phyloP scores from a whole-genome alignment of 2,888 invertebrate genomes.

The Phanerotoma sp. region DNA sequence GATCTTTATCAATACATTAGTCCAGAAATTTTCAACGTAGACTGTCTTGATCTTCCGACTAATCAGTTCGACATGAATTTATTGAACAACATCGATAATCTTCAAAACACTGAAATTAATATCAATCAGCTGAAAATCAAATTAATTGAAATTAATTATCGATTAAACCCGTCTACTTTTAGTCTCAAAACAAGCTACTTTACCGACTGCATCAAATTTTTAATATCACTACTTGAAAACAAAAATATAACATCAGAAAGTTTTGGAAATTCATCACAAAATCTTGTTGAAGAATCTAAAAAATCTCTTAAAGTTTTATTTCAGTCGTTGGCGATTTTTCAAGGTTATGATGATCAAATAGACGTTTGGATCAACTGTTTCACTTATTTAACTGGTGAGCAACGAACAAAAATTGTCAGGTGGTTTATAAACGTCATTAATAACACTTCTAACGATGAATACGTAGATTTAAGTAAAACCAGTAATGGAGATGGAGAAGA shows the following conservation, averaged over 20 bases:
- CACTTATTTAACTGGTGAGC: constrained; percentile 41
- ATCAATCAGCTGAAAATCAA: constrained; percentile 52
- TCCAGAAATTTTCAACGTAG: constrained; percentile 58
- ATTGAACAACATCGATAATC: constrained; percentile 1
- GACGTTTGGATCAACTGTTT: constrained; percentile 67
- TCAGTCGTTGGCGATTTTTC: constrained; percentile 66
- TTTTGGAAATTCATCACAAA: constrained; percentile 18
- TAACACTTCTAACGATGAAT: constrained; percentile 2
- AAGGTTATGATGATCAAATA: constrained; percentile 66
- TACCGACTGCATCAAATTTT: constrained; percentile 39
- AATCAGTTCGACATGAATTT: constrained; percentile 4
- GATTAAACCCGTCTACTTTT: constrained; percentile 52
- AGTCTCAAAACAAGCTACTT: constrained; percentile 41
- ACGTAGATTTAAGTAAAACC: too few species aligned
- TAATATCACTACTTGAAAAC: constrained; percentile 39
- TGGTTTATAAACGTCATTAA: constrained; percentile 46
- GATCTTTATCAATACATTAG: constrained; percentile 60
- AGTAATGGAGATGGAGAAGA: too few species aligned
- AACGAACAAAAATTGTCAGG: constrained; percentile 38
- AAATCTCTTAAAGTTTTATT: constrained; percentile 63
- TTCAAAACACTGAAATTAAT: constrained; percentile 29
- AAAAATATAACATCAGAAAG: background rate
- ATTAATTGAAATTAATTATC: constrained; percentile 55
- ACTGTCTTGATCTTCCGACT: constrained; percentile 14
- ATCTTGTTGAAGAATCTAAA: constrained; percentile 56